Percentiles rank a stretch among this genome's conserved stretches.
Conservation (phyloP, 2,888 invertebrate genomes). For the Chironomus tentans region DNA sequence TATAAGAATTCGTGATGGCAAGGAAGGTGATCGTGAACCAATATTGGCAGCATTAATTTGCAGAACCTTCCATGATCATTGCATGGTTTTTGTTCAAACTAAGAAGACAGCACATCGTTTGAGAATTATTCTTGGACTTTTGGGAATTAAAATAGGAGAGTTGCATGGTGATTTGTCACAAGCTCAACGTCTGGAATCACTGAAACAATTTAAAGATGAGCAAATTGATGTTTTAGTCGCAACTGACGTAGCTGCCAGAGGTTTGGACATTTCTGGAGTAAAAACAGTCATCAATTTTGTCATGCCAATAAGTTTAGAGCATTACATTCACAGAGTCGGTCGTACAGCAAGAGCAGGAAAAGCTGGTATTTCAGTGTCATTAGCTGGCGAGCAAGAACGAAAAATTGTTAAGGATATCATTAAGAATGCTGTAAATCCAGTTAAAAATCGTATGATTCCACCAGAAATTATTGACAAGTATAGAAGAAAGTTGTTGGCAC, state of each 20-base stretch:
- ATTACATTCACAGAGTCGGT: slow-evolving; percentile 93
- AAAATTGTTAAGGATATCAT: slow-evolving; percentile 86
- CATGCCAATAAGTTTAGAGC: slow-evolving; percentile 87
- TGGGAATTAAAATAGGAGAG: slow-evolving; percentile 80
- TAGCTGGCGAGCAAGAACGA: slow-evolving; percentile 90
- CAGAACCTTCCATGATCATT: slow-evolving; percentile 82
- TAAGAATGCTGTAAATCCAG: slow-evolving; percentile 71
- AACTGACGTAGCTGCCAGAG: slow-evolving; percentile 85
- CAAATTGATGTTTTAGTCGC: slow-evolving; percentile 80
- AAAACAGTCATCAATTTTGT: slow-evolving; percentile 96
- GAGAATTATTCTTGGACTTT: slow-evolving; percentile 80
- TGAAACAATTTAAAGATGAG: slow-evolving; percentile 79
- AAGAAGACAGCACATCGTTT: slow-evolving; percentile 91
- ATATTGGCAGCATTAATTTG: slow-evolving; percentile 72
- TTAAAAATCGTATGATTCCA: slow-evolving; percentile 80
- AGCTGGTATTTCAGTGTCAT: slow-evolving; percentile 85
- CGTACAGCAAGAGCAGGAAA: slow-evolving; percentile 93
- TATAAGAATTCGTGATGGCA: slow-evolving; percentile 78
- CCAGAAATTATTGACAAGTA: slow-evolving; percentile 85
- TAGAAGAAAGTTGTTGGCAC: slow-evolving; percentile 55
- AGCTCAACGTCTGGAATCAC: slow-evolving; percentile 81
- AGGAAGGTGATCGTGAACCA: slow-evolving; percentile 86
- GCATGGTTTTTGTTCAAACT: slow-evolving; percentile 94
- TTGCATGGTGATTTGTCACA: slow-evolving; percentile 96
- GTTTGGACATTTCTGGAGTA: slow-evolving; percentile 93